Percentiles rank a stretch among this genome's conserved stretches.
phyloP scores from a whole-genome alignment of 2,888 invertebrate genomes.

The Gari tellinella region DNA sequence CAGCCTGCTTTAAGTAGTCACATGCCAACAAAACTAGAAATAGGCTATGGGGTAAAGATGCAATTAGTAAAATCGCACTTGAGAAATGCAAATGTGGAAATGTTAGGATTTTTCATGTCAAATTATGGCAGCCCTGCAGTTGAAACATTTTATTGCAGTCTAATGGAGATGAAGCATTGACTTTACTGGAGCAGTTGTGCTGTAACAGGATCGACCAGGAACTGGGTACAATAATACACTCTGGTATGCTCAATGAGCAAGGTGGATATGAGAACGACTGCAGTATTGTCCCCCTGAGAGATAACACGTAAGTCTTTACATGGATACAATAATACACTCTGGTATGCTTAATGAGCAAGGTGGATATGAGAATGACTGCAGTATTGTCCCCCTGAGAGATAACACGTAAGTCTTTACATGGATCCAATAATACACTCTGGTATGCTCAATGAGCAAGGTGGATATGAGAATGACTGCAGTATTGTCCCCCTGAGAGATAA shows the following conservation, averaged over 20 bases:
- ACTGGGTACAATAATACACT: conserved; percentile 96
- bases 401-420: conserved; percentile 94
- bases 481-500: conserved; percentile 94
- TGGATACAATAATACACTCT: conserved; percentile 97
- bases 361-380: conserved; percentile 99
- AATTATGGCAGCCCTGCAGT: too few relatives aligned
- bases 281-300: conserved; percentile 94
- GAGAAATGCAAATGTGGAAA: too few relatives aligned
- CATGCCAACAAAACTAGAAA: too few relatives aligned
- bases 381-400: conserved; percentile 93
- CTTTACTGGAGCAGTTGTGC: conserved; percentile 95
- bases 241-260: conserved; percentile 97
- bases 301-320: conserved; percentile 92
- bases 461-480: conserved; percentile 99
- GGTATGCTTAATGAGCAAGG: conserved; percentile 98
- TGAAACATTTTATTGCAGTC: conserved; percentile 87
- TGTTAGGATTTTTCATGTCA: too few relatives aligned
- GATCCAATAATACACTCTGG: conserved; percentile 98
- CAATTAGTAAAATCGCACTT: too few relatives aligned
- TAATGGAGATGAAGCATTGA: conserved; percentile 93
- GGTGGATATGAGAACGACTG: conserved; percentile 99
- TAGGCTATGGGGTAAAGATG: too few relatives aligned
- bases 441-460: conserved; percentile 97
- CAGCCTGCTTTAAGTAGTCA: too few relatives aligned
- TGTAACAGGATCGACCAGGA: conserved; percentile 98